Evolutionary conservation across 2,797 vertebrate species (phyloP).

Genomic region (Anguilla obscura): DNA sequence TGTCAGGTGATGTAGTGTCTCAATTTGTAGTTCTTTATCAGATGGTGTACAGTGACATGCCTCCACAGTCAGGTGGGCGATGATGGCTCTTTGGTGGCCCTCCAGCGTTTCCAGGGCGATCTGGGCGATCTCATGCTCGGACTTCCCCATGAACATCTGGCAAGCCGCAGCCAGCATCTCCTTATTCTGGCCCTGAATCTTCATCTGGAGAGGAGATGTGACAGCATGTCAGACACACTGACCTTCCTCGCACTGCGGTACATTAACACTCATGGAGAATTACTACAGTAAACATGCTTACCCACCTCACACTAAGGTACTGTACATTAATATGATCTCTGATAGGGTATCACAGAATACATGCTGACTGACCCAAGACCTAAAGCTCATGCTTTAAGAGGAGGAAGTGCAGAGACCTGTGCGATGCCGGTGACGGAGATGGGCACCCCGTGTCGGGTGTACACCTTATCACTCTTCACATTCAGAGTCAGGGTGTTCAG

Average conservation of each 20-base stretch:
- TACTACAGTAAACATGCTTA: not conserved
- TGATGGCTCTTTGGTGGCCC: conserved; percentile 91
- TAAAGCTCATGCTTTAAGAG: not conserved
- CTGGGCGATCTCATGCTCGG: conserved; percentile 83
- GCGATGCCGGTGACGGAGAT: conserved; percentile 91
- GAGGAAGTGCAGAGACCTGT: conserved; percentile 69
- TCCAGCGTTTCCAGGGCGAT: conserved; percentile 90
- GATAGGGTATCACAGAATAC: not conserved
- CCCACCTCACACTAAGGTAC: not conserved
- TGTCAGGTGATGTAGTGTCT: not conserved
- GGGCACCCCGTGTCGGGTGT: conserved; percentile 89
- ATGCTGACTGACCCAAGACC: not conserved
- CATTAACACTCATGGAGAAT: conserved; percentile 1
- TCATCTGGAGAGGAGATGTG: conserved; percentile 72
- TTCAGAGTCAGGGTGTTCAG: conserved; percentile 90
- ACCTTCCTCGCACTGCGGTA: not conserved
- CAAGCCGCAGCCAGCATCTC: conserved; percentile 92
- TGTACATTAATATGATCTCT: not conserved
- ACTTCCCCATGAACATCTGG: conserved; percentile 95
- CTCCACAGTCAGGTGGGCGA: conserved; percentile 93
- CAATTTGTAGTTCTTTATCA: not conserved
- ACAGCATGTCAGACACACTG: not conserved
- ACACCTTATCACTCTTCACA: conserved; percentile 92
- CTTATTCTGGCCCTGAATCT: conserved; percentile 95
- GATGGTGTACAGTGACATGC: conserved; percentile 51